Evolutionary conservation across 2,797 vertebrate species (phyloP).

Genomic region (Peromyscus aztecus): DNA sequence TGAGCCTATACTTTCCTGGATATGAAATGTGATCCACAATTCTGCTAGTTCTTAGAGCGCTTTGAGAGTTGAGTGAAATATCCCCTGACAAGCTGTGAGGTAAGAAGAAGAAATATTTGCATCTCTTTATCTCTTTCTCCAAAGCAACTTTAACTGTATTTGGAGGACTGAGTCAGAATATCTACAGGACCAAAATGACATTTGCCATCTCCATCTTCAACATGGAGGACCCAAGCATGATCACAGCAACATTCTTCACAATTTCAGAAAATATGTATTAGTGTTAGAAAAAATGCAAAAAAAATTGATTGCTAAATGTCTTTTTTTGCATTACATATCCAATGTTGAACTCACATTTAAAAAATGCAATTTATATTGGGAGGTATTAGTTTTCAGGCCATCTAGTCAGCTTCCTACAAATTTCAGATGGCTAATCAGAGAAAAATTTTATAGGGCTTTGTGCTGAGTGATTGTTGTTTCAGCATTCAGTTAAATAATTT

Average conservation of each 20-base stretch:
- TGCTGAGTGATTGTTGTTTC: slow-evolving; percentile 63
- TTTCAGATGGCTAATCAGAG: slow-evolving; percentile 61
- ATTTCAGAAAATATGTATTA: slow-evolving; percentile 76
- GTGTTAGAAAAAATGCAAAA: slow-evolving; percentile 63
- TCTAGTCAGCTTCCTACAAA: slow-evolving; percentile 68
- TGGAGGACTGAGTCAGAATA: slow-evolving; percentile 71
- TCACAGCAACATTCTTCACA: slow-evolving; percentile 64
- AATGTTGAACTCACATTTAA: slow-evolving; percentile 56
- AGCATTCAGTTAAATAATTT: slow-evolving; percentile 67
- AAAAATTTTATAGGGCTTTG: slow-evolving; percentile 67
- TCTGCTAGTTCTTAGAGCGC: not conserved
- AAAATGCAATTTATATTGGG: slow-evolving; percentile 57
- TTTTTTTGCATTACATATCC: slow-evolving; percentile 65
- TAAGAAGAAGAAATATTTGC: slow-evolving; percentile 48
- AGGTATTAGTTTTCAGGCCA: slow-evolving; percentile 73
- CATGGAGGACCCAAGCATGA: slow-evolving; percentile 61
- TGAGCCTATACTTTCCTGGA: not conserved
- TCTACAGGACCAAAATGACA: slow-evolving; percentile 64
- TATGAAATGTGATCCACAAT: slow-evolving; percentile 16
- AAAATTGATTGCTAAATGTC: slow-evolving; percentile 28
- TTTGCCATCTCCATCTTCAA: slow-evolving; percentile 64
- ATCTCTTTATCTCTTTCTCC: slow-evolving; percentile 75
- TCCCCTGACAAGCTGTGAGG: slow-evolving; percentile 39
- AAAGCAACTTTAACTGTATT: slow-evolving; percentile 75
- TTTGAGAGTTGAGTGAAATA: slow-evolving; percentile 24